These are phyloP conservation scores for Pristionchus mayeri DNA, from an alignment of 2,888 invertebrate species.

Conservation along the genomic window DNA sequence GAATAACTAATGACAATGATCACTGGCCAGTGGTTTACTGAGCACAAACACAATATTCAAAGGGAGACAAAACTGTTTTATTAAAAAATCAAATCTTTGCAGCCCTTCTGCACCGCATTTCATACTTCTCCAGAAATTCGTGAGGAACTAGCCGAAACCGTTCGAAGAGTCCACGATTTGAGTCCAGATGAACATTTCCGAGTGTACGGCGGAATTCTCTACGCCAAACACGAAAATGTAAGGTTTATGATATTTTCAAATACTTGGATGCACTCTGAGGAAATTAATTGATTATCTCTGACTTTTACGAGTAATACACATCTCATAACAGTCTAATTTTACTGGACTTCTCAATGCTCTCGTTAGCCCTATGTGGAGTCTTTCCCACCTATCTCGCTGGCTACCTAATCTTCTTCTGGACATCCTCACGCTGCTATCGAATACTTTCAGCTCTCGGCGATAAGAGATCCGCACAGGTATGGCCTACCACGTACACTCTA, in stretches of 20 bases:
- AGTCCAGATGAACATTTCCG: background rate
- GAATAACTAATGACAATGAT: too few relatives aligned
- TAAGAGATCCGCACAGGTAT: background rate
- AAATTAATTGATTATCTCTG: background rate
- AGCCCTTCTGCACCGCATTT: background rate
- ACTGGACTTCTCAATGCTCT: background rate
- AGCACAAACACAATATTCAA: too few relatives aligned
- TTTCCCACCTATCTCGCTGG: conserved; percentile 11
- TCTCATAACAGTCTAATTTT: background rate
- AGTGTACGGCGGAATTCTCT: background rate
- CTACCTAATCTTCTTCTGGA: background rate
- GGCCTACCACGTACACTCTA: too few relatives aligned
- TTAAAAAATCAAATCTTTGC: background rate
- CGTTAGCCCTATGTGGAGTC: background rate
- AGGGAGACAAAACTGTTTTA: too few relatives aligned
- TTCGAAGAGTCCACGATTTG: background rate
- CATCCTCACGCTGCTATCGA: background rate
- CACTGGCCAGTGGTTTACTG: too few relatives aligned
- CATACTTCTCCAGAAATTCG: background rate
- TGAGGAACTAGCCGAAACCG: background rate
- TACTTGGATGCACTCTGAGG: background rate
- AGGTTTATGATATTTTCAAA: background rate
- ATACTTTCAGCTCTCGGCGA: background rate
- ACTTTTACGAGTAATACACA: too few relatives aligned
- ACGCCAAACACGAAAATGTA: background rate